Percentiles rank a stretch among this genome's conserved stretches.
Conservation (phyloP, 2,113 vertebrate genomes). For the Mungos mungo region DNA sequence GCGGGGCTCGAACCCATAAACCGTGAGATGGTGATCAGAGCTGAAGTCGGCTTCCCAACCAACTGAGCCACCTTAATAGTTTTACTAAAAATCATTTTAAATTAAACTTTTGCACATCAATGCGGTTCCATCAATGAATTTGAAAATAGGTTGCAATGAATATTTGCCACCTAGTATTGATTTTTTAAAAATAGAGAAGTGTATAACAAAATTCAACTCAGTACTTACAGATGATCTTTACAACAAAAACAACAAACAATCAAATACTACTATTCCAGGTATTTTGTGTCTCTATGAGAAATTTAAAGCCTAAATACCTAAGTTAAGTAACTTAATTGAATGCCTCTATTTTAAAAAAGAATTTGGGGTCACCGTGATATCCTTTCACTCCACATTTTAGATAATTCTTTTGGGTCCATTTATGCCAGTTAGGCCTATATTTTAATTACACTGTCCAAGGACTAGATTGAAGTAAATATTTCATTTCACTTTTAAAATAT, state of each 20-base stretch:
- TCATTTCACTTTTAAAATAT: not conserved
- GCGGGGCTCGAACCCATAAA: too few relatives aligned
- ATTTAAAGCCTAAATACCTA: not conserved
- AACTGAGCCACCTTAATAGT: too few relatives aligned
- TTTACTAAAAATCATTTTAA: constrained; percentile 49
- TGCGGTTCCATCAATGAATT: not conserved
- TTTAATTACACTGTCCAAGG: not conserved
- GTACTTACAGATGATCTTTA: not conserved
- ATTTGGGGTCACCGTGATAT: not conserved
- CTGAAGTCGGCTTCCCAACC: too few relatives aligned
- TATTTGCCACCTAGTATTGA: constrained; percentile 16
- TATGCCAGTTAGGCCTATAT: not conserved
- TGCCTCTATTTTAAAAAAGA: not conserved
- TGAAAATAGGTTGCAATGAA: not conserved
- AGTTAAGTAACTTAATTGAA: not conserved
- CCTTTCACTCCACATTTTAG: not conserved
- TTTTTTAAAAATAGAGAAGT: not conserved
- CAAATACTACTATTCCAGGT: not conserved
- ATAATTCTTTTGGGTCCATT: not conserved
- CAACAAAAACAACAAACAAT: not conserved
- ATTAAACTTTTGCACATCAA: not conserved
- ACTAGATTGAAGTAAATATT: not conserved
- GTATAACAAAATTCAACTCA: not conserved
- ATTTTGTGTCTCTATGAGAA: not conserved
- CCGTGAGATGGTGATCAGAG: too few relatives aligned